Conservation (phyloP, 2,113 vertebrate species). For the Crotalus helleri region DNA sequence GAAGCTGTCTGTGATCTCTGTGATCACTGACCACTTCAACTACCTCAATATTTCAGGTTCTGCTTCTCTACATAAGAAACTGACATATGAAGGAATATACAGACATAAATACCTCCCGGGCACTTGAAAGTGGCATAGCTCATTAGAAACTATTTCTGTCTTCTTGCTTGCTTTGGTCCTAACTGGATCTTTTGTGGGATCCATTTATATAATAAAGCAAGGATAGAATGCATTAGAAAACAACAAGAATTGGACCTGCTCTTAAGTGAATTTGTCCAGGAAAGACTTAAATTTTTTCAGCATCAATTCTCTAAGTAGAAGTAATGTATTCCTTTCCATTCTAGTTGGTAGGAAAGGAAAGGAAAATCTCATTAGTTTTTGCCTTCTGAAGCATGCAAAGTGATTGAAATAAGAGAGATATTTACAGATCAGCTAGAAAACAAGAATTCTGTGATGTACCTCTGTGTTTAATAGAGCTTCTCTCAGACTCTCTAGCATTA, state of each 20-base stretch:
- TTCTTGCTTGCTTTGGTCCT: not conserved
- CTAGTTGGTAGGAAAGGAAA: not conserved
- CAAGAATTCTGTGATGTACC: not conserved
- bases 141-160: not conserved
- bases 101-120: not conserved
- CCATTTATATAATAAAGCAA: not conserved
- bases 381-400: not conserved
- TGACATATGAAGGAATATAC: not conserved
- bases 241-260: not conserved
- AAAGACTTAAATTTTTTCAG: not conserved
- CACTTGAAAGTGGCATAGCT: not conserved
- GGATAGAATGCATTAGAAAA: not conserved
- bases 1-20: not conserved
- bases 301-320: not conserved
- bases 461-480: not conserved
- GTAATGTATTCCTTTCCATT: not conserved
- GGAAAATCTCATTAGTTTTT: not conserved
- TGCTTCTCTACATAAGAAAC: not conserved
- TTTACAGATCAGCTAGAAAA: not conserved
- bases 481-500: not conserved
- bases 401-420: not conserved
- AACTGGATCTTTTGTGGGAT: not conserved
- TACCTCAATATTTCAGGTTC: not conserved
- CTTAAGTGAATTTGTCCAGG: not conserved
- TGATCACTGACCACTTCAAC: not conserved